A percentile compares a stretch with the other conserved stretches of the same genome.
phyloP scores from a whole-genome alignment of 2,113 vertebrate genomes.

The Galemys pyrenaicus region DNA sequence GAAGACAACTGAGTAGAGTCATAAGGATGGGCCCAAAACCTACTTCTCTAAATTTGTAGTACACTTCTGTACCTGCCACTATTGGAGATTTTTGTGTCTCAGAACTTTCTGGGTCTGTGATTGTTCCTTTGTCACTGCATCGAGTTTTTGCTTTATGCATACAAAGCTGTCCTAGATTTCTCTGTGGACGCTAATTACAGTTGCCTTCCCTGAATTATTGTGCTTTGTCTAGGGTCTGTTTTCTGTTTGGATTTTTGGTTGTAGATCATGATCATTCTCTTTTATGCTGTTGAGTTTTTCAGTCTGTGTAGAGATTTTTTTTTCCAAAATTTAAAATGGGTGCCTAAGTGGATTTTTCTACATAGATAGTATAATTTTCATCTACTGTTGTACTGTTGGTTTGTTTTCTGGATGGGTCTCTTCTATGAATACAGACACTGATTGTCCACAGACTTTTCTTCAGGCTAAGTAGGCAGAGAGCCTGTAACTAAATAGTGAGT shows the following conservation, averaged over 20 bases:
- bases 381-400: not conserved
- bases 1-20: not conserved
- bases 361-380: not conserved
- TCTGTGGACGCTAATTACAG: not conserved
- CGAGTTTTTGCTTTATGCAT: not conserved
- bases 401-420: slow-evolving; percentile 33
- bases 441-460: not conserved
- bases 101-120: not conserved
- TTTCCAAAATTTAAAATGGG: not conserved
- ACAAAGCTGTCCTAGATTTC: not conserved
- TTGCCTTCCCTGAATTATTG: not conserved
- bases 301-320: not conserved
- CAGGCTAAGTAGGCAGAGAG: not conserved
- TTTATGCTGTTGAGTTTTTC: slow-evolving; percentile 15
- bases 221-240: not conserved
- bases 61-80: not conserved
- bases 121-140: not conserved
- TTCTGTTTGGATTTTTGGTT: not conserved
- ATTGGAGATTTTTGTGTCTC: not conserved
- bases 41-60: not conserved
- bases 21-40: not conserved
- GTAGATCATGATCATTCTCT: not conserved
- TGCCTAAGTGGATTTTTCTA: not conserved
- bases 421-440: not conserved
- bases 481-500: not conserved